Base-by-base conservation (phyloP, 1,140 invertebrate species). In the Epicauta chinensis region DNA sequence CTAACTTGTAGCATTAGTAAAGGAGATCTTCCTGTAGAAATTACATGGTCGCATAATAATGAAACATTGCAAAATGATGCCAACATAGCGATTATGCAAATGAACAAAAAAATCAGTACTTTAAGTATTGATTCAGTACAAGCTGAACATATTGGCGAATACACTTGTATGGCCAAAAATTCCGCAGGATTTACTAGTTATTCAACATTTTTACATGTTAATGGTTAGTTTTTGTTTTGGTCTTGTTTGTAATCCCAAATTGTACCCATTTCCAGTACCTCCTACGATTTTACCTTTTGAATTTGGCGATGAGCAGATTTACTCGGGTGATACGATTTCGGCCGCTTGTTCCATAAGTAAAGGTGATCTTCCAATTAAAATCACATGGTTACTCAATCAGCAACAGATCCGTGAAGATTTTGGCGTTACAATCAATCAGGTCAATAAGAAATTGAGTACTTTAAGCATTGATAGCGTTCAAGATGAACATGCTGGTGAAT, bases 391-490 rank as follows among this genome's bases (percentile, higher is more conserved):
- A 53, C 79, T 82, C 64, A 79, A 78, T 64, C 73, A 70, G 11
- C 57, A 58, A 46, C 62, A 71, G 10, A 66, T 72, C 48, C 38
- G 17, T 50, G 38, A 45, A 14, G 16, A 45, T 31, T 36, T 38
- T 72, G 77, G 49, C 72, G 76, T 67, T 39, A 51, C 47, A 37
- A 60, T 55, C n/a, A 49, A 49, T 17, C 31, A 46, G 16, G 49
- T 60, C 2, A 74, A 73, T 13, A 61, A 61, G 60, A 44, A 68
- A 45, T 61, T 61, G 29, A 67, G 61, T 9, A 53, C 65, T 51
- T 58, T 89, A 51, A 82, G 80, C 29, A 89, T 90, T 53, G 83
- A 87, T 51, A 81, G 82, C 12, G 82, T 86, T 3, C 79, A 78
- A 63, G 81, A 82, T 45, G 75, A 77, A 51, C 82, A 84, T 65